These are phyloP conservation scores for Drosophila pruinosa DNA, from an alignment of 1,140 invertebrate genomes.

Conservation along the genomic window DNA sequence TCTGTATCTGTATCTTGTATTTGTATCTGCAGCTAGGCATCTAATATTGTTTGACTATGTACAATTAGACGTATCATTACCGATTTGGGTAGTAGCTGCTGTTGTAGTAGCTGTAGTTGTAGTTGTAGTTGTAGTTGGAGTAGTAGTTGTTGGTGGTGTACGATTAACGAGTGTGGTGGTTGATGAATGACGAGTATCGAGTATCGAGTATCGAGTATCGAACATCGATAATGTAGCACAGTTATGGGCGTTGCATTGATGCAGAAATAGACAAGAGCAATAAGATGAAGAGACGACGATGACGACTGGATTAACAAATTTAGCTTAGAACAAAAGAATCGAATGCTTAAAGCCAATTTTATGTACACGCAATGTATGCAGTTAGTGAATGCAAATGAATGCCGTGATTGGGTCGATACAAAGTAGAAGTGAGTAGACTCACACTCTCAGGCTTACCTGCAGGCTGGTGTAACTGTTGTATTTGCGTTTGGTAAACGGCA, in stretches of 20 bases:
- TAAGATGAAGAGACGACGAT: constrained; percentile 37
- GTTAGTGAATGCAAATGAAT: background rate
- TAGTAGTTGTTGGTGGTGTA: constrained; percentile 47
- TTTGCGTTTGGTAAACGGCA: constrained; percentile 89
- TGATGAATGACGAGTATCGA: constrained; percentile 22
- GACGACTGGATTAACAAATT: constrained; percentile 55
- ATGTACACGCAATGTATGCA: constrained; percentile 38
- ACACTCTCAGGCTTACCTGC: constrained; percentile 86
- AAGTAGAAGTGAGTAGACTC: background rate
- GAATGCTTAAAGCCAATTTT: constrained; percentile 72
- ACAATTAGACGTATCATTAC: constrained; percentile 59
- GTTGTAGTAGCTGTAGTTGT: constrained; percentile 46
- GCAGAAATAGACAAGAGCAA: constrained; percentile 72
- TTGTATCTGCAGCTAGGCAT: background rate
- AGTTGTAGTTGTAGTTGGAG: constrained; percentile 18
- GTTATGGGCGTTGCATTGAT: constrained; percentile 48
- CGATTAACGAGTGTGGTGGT: constrained; percentile 39
- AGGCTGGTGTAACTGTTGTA: constrained; percentile 91
- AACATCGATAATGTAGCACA: constrained; percentile 47
- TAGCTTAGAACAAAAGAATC: constrained; percentile 19
- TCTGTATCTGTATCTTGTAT: background rate
- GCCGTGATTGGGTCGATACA: background rate
- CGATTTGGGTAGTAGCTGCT: constrained; percentile 75
- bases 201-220: constrained; percentile 12
- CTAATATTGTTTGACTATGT: constrained; percentile 25